Conservation (phyloP, 2,888 invertebrate genomes). For the Aromia moschata region DNA sequence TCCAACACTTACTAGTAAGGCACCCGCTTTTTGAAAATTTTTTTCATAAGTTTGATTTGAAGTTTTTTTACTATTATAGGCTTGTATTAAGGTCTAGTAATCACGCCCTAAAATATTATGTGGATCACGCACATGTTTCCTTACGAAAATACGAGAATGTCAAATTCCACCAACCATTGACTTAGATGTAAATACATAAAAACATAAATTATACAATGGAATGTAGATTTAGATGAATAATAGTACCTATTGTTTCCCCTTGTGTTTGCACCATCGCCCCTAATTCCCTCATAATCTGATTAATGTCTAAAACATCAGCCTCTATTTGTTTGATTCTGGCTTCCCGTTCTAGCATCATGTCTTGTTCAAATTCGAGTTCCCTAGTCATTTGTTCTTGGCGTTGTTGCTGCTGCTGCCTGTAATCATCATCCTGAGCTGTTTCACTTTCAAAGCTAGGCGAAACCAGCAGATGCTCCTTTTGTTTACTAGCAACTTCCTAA, state of each 20-base stretch:
- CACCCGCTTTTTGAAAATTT: no score
- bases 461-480: constrained; percentile 70
- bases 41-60: no score
- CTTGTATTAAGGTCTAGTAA: no score
- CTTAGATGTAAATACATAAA: no score
- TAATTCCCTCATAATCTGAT: constrained; percentile 83
- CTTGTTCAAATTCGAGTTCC: constrained; percentile 80
- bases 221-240: constrained; percentile 8
- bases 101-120: no score
- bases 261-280: constrained; percentile 77
- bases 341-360: constrained; percentile 82
- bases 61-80: no score
- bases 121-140: no score
- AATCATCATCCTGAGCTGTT: constrained; percentile 54
- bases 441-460: constrained; percentile 57
- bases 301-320: constrained; percentile 82
- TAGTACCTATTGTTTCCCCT: constrained; percentile 74
- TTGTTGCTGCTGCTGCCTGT: constrained; percentile 62
- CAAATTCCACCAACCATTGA: no score
- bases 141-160: no score
- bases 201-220: no score
- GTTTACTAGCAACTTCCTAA: constrained; percentile 73
- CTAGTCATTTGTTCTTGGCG: constrained; percentile 64
- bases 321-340: constrained; percentile 83
- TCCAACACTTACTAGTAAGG: no score